These are phyloP conservation scores for Euplexia lucipara DNA, from an alignment of 2,888 invertebrate species.

Conservation along the genomic window DNA sequence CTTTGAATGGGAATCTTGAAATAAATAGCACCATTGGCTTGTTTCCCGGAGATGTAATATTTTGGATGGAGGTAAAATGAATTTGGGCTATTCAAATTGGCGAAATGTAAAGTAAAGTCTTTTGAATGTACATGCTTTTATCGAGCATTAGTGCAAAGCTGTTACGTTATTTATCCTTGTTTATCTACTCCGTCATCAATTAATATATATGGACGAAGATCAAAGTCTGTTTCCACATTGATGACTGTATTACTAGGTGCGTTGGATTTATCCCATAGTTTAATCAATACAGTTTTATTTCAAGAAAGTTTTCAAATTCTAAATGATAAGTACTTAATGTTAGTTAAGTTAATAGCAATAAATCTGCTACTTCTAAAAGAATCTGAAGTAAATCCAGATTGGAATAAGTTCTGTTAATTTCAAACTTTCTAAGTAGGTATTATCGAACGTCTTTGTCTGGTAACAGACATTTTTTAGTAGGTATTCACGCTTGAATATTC, in stretches of 20 bases:
- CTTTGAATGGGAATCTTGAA: slow-evolving; percentile 29
- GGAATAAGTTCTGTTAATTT: not conserved
- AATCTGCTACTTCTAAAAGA: not conserved
- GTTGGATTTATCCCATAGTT: too few relatives aligned
- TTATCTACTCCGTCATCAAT: too few relatives aligned
- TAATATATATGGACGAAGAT: too few relatives aligned
- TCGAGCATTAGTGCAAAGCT: not conserved
- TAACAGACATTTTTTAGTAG: not conserved
- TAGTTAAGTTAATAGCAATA: not conserved
- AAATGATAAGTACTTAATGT: too few relatives aligned
- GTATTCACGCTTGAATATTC: not conserved
- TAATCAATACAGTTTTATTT: too few relatives aligned
- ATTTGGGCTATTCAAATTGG: slow-evolving; percentile 9
- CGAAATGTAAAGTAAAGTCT: not conserved
- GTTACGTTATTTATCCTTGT: not conserved
- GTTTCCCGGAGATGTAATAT: slow-evolving; percentile 28
- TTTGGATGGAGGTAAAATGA: slow-evolving; percentile 6
- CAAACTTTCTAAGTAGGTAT: not conserved
- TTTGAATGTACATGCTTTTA: too few relatives aligned
- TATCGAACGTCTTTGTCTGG: not conserved
- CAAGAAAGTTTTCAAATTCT: too few relatives aligned
- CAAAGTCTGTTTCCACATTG: too few relatives aligned
- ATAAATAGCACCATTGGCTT: slow-evolving; percentile 41
- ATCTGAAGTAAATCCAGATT: not conserved
- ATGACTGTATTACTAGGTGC: too few relatives aligned